Base-by-base conservation (phyloP, 2,888 invertebrate genomes). In the Phyllotreta cruciferae region DNA sequence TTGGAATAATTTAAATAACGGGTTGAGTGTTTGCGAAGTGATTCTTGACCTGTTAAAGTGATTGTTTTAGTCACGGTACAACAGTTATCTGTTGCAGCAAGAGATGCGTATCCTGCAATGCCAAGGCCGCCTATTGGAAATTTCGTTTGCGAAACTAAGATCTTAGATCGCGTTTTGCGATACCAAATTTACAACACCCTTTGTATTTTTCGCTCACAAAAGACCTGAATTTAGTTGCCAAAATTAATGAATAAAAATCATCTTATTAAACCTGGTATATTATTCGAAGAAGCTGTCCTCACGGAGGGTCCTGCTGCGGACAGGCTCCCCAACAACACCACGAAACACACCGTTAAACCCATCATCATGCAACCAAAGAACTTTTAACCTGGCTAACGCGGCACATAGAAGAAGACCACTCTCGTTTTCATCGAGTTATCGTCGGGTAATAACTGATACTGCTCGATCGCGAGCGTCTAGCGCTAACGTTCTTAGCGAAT, bases 231-330 rank as follows among this genome's bases (percentile, higher is more conserved):
- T 9, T 53, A 11, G 6, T 47, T 24, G 24, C 4, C 3, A 47
- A 56, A 34, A 49, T 45, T 44, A 24, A 11, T 11, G 41, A 49
- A 35, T 52, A 61, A 38, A 39, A 50, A 52, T 57, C 53, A 54
- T n/a, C 10, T 3, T 41, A 5, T 41, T n/a, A 41, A n/a, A 69
- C 66, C 67, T 67, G 60, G 39, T 13, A 54, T 44, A 34, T 63
- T 61, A 7, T 64, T 11, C 6, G 66, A 56, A 10, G 64, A 37
- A 6, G 70, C 50, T n/a, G 67, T 71, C 60, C 69, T 69, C 38
- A 72, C 66, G 55, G 73, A 63, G 36, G 71, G 70, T 56, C 74
- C 75, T 6, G 75, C 74, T 0, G 74, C 71, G 13, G 70, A 60
- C 7, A 73, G 37, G 6, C 68, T 64, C 14, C 72, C 71, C 54